These are phyloP conservation scores for Agrilus biguttatus DNA, from an alignment of 2,888 invertebrate species.

Conservation along the genomic window DNA sequence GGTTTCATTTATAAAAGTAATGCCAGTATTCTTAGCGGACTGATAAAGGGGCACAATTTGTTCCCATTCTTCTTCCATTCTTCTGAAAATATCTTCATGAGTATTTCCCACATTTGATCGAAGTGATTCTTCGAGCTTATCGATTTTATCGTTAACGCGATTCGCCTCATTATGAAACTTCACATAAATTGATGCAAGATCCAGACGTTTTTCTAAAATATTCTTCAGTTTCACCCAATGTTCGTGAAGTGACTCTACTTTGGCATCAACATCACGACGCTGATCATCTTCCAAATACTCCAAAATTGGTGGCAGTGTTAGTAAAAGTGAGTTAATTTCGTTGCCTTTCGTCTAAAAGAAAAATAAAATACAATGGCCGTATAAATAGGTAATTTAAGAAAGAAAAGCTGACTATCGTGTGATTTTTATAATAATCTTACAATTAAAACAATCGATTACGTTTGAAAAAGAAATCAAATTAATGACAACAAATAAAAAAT, in stretches of 20 bases:
- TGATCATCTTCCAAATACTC: constrained; percentile 51
- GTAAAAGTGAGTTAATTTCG: constrained; percentile 49
- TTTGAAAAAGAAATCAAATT: no score
- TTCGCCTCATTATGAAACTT: constrained; percentile 58
- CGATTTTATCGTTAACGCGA: constrained; percentile 48
- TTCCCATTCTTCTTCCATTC: constrained; percentile 49
- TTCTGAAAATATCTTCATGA: constrained; percentile 35
- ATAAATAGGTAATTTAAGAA: not conserved
- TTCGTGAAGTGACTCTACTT: constrained; percentile 46
- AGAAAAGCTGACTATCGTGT: no score
- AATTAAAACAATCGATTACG: no score
- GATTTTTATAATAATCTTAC: no score
- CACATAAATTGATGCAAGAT: constrained; percentile 50
- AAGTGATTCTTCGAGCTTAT: constrained; percentile 46
- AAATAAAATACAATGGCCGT: constrained; percentile 1
- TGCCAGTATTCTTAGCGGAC: constrained; percentile 51
- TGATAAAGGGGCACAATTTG: constrained; percentile 46
- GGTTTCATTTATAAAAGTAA: constrained; percentile 49
- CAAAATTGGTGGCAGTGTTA: constrained; percentile 45
- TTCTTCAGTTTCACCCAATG: constrained; percentile 49
- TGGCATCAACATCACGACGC: constrained; percentile 43
- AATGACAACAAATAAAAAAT: no score
- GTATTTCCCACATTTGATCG: constrained; percentile 32
- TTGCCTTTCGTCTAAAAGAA: constrained; percentile 44
- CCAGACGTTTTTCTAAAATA: constrained; percentile 46